phyloP scores from a whole-genome alignment of 2,797 vertebrate species.

The Pygocentrus nattereri region DNA sequence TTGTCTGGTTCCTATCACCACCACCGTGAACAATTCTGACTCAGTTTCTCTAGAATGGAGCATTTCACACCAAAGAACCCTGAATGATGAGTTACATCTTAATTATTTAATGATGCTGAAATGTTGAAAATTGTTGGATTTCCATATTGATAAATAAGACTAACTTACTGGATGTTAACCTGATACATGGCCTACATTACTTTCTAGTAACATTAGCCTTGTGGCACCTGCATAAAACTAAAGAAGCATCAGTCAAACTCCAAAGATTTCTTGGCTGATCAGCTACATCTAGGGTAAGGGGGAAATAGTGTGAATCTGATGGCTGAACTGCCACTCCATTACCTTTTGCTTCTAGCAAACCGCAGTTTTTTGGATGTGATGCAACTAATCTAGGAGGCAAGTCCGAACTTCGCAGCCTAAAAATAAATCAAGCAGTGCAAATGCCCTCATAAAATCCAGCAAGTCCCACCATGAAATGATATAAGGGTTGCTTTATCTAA shows the following conservation, averaged over 20 bases:
- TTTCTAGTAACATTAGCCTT: too few species aligned
- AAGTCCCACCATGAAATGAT: conserved; percentile 35
- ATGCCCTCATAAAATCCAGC: conserved; percentile 30
- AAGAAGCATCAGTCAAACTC: not conserved
- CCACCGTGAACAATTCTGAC: too few species aligned
- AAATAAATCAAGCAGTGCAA: conserved; percentile 36
- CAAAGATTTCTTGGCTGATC: not conserved
- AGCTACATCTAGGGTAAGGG: not conserved
- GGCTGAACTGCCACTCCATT: too few species aligned
- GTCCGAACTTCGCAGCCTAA: conserved; percentile 14
- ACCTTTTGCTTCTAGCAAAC: not conserved
- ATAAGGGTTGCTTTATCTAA: conserved; percentile 22
- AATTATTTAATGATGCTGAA: too few species aligned
- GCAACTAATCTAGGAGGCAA: conserved; percentile 32
- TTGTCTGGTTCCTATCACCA: too few species aligned
- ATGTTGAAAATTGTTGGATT: too few species aligned
- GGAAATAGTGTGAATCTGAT: not conserved
- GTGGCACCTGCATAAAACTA: not conserved
- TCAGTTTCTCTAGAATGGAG: too few species aligned
- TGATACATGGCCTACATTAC: too few species aligned
- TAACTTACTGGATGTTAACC: too few species aligned
- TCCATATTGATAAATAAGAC: too few species aligned
- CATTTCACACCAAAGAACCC: too few species aligned
- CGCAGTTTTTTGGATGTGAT: conserved; percentile 4
- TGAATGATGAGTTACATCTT: too few species aligned